Conservation (phyloP, 2,888 invertebrate species). For the Chymomyza caudatula region DNA sequence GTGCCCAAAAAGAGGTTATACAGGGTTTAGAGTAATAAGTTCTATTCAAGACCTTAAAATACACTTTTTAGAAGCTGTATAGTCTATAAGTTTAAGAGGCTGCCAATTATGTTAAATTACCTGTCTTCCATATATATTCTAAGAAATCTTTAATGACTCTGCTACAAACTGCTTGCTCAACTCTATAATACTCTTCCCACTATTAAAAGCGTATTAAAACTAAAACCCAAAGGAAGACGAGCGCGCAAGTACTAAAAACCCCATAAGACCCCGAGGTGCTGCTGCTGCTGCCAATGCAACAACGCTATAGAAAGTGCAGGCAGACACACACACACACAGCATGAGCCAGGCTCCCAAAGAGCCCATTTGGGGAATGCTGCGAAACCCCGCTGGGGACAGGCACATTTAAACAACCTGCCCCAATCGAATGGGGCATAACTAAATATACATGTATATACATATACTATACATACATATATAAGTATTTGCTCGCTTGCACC, state of each 20-base stretch:
- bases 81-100: no score
- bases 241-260: not conserved
- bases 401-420: conserved; percentile 62
- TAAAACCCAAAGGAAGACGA: not conserved
- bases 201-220: conserved; percentile 5
- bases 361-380: not conserved
- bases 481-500: conserved; percentile 46
- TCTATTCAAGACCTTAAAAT: no score
- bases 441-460: not conserved
- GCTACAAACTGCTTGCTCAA: not conserved
- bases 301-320: conserved; percentile 17
- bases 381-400: conserved; percentile 28
- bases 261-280: conserved; percentile 44
- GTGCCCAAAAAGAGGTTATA: no score
- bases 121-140: no score
- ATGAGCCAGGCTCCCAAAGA: conserved; percentile 29
- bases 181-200: not conserved
- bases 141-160: not conserved
- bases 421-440: not conserved
- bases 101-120: no score
- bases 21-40: no score
- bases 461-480: not conserved
- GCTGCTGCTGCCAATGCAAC: conserved; percentile 14
- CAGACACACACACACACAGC: conserved; percentile 42
- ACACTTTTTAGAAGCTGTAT: no score